Conservation (phyloP, 2,113 vertebrate species). For the Pterocles gutturalis region DNA sequence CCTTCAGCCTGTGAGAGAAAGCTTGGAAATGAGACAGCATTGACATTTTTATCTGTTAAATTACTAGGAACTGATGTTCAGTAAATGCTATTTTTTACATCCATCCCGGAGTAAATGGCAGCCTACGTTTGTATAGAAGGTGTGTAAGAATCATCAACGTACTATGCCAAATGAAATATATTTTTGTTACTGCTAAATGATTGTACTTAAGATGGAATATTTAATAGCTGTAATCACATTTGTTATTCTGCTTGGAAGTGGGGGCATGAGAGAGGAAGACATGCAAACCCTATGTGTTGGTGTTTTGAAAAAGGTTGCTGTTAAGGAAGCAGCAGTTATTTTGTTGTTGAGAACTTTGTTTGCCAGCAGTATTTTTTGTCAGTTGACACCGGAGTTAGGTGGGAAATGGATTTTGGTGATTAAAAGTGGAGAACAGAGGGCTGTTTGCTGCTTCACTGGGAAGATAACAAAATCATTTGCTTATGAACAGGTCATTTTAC, state of each 20-base stretch:
- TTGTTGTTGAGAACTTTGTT: background rate
- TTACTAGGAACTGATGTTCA: background rate
- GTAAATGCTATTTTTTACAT: conserved; percentile 25
- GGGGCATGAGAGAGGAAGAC: background rate
- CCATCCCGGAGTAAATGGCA: background rate
- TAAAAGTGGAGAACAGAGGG: background rate
- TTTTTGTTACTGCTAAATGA: background rate
- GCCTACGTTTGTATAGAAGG: background rate
- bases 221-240: background rate
- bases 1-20: background rate
- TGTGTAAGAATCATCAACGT: background rate
- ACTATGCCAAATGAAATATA: background rate
- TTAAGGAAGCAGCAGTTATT: background rate
- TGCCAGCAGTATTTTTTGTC: background rate
- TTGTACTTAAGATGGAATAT: conserved; percentile 5
- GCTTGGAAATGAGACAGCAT: background rate
- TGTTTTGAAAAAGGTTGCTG: background rate
- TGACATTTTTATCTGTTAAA: background rate
- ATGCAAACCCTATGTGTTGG: background rate
- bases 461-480: conserved; percentile 6
- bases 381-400: background rate
- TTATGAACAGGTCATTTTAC: conserved; percentile 30
- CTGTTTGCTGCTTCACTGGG: background rate
- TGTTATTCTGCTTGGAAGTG: background rate
- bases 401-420: conserved; percentile 4